These are phyloP conservation scores for Conus canariensis DNA, from an alignment of 2,888 invertebrate species.

Conservation along the genomic window DNA sequence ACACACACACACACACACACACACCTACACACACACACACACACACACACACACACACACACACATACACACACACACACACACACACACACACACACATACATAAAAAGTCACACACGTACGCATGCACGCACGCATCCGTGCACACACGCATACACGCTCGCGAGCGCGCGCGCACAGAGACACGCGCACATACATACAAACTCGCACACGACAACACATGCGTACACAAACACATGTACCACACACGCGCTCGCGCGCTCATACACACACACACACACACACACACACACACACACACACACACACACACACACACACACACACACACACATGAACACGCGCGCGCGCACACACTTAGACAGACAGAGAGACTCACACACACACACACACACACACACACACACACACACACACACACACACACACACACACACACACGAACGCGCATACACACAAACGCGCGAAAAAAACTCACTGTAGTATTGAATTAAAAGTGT, in stretches of 20 bases:
- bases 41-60: background rate
- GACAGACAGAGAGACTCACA: background rate
- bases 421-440: background rate
- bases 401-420: constrained; percentile 13
- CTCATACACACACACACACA: constrained; percentile 1
- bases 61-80: constrained; percentile 4
- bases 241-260: background rate
- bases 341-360: too few species aligned
- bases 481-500: too few species aligned
- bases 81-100: constrained; percentile 15
- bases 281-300: constrained; percentile 14
- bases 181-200: background rate
- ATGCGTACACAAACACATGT: too few species aligned
- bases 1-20: constrained; percentile 4
- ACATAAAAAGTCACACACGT: background rate
- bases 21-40: background rate
- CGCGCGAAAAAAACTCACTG: too few species aligned
- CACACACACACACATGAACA: background rate
- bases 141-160: background rate
- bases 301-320: background rate
- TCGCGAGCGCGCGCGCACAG: too few species aligned
- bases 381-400: constrained; percentile 10
- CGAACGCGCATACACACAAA: background rate
- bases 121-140: constrained; percentile 1
- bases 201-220: background rate